These are phyloP conservation scores for Oxycera nigricornis DNA, from an alignment of 2,888 invertebrate species.

Conservation along the genomic window DNA sequence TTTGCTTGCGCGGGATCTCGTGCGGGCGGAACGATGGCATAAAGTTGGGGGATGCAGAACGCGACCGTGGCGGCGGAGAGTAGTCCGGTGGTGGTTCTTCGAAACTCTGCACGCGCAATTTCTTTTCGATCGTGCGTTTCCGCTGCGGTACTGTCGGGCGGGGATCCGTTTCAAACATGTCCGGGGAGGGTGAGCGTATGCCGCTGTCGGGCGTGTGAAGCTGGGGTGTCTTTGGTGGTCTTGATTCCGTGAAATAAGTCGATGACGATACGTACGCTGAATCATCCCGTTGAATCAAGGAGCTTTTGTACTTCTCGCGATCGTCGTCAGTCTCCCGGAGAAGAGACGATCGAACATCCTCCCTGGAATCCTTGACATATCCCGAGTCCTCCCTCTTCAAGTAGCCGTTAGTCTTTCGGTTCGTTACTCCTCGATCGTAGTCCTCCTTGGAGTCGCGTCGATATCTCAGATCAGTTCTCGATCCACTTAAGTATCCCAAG, in stretches of 20 bases:
- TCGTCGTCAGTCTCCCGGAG: slow-evolving; percentile 63
- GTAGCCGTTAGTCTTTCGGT: slow-evolving; percentile 48
- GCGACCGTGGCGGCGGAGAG: slow-evolving; percentile 67
- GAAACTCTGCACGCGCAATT: slow-evolving; percentile 64
- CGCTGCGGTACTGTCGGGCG: slow-evolving; percentile 73
- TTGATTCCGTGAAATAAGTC: slow-evolving; percentile 67
- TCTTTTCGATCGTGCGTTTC: slow-evolving; percentile 67
- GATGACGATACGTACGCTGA: slow-evolving; percentile 67
- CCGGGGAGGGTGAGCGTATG: slow-evolving; percentile 49
- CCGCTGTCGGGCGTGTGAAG: slow-evolving; percentile 50
- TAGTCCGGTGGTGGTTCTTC: slow-evolving; percentile 76
- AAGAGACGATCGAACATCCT: slow-evolving; percentile 60
- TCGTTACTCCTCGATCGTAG: slow-evolving; percentile 49
- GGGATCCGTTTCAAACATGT: slow-evolving; percentile 44
- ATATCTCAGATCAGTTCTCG: slow-evolving; percentile 54
- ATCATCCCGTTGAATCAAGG: slow-evolving; percentile 66
- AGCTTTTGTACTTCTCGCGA: slow-evolving; percentile 60
- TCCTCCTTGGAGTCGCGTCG: slow-evolving; percentile 52
- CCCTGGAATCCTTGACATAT: slow-evolving; percentile 52
- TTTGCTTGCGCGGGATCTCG: slow-evolving; percentile 66
- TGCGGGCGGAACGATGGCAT: slow-evolving; percentile 58
- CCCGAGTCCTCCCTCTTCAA: slow-evolving; percentile 54
- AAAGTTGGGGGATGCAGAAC: slow-evolving; percentile 58
- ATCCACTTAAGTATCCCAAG: slow-evolving; percentile 54
- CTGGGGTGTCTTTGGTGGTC: slow-evolving; percentile 62